phyloP scores from a whole-genome alignment of 2,113 vertebrate genomes.

The Picathartes gymnocephalus region DNA sequence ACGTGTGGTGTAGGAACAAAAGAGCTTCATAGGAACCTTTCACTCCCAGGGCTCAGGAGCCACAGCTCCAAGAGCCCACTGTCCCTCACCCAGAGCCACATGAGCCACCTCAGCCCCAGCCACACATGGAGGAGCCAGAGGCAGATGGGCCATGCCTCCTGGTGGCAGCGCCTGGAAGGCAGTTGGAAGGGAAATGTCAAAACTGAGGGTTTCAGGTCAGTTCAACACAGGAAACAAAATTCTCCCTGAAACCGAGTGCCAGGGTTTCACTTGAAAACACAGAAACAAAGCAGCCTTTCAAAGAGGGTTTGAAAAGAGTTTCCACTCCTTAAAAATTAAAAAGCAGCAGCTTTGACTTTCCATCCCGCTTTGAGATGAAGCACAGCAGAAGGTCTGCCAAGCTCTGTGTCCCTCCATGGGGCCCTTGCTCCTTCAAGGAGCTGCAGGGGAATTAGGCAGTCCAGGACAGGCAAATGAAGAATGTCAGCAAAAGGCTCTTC shows the following conservation, averaged over 20 bases:
- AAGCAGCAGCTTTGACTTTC: conserved; percentile 32
- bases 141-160: neutral
- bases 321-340: conserved; percentile 18
- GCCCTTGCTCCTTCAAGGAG: neutral
- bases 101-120: neutral
- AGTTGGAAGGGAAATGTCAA: neutral
- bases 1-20: fast-evolving
- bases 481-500: neutral
- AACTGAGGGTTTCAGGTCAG: neutral
- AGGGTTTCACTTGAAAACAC: conserved; percentile 11
- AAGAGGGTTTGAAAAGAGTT: conserved; percentile 16
- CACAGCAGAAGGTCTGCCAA: neutral
- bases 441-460: neutral
- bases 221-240: neutral
- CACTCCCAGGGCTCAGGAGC: neutral
- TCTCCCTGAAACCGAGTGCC: neutral
- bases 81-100: neutral
- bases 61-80: neutral
- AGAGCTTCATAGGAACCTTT: neutral
- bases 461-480: neutral
- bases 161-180: neutral
- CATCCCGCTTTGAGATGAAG: neutral
- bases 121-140: fast-evolving
- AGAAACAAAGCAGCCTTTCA: conserved; percentile 48
- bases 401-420: neutral